phyloP scores from a whole-genome alignment of 1,140 invertebrate genomes.

The Leptinotarsa texana region DNA sequence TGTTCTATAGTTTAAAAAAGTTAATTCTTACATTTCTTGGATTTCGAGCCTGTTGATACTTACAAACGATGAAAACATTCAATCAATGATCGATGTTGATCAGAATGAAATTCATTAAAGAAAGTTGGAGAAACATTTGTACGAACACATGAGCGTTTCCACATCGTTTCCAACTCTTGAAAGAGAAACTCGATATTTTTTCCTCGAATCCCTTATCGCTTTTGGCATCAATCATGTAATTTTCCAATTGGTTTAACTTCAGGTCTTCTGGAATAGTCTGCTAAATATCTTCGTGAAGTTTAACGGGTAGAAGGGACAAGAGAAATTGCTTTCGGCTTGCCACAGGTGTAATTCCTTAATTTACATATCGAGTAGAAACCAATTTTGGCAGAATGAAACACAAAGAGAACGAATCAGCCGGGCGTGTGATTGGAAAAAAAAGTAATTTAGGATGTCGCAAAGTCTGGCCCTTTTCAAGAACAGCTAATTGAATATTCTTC shows the following conservation, averaged over 20 bases:
- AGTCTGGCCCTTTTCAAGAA: too few relatives aligned
- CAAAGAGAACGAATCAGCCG: constrained; percentile 2
- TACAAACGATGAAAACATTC: too few relatives aligned
- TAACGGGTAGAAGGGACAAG: background rate
- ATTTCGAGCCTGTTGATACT: too few relatives aligned
- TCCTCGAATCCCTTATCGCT: background rate
- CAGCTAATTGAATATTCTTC: too few relatives aligned
- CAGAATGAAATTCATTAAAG: too few relatives aligned
- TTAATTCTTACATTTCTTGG: too few relatives aligned
- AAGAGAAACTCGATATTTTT: background rate
- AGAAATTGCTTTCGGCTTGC: constrained; percentile 7
- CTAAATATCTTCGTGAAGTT: constrained; percentile 11
- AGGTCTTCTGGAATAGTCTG: constrained; percentile 7
- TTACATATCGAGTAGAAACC: constrained; percentile 14
- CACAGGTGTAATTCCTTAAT: constrained; percentile 16
- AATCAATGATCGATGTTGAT: too few relatives aligned
- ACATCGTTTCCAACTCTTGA: too few relatives aligned
- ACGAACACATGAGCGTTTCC: too few relatives aligned
- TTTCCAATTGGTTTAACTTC: constrained; percentile 15
- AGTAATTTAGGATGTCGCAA: background rate
- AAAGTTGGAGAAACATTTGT: too few relatives aligned
- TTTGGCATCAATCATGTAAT: constrained; percentile 2
- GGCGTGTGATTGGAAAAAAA: constrained; percentile 13
- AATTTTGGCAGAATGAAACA: background rate
- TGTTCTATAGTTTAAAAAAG: too few relatives aligned